Evolutionary conservation across 1,140 invertebrate genomes (phyloP).

Genomic region (Tachypleus tridentatus): DNA sequence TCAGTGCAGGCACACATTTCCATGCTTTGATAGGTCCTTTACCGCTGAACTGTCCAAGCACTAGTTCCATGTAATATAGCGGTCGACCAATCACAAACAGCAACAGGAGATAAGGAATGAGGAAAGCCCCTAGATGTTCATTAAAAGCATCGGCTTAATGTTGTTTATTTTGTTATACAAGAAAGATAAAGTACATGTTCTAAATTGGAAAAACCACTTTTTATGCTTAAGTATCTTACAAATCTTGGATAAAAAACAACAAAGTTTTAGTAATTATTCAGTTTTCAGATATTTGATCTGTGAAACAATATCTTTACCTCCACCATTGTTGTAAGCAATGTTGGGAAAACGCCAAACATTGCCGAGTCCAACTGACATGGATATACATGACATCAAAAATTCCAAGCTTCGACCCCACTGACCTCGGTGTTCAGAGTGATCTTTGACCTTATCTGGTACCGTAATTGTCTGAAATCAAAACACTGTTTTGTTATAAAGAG

Average conservation of each 20-base stretch:
- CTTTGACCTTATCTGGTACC: too few relatives aligned
- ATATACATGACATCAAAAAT: constrained; percentile 38
- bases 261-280: too few relatives aligned
- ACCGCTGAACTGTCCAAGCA: constrained; percentile 32
- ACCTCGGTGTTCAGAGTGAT: constrained; percentile 14
- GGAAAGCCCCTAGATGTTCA: constrained; percentile 37
- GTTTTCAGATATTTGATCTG: too few relatives aligned
- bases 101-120: constrained; percentile 44
- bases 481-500: too few relatives aligned
- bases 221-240: too few relatives aligned
- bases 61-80: constrained; percentile 40
- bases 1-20: constrained; percentile 26
- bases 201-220: too few relatives aligned
- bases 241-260: too few relatives aligned
- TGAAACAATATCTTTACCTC: constrained; percentile 22
- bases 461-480: too few relatives aligned
- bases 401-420: constrained; percentile 30
- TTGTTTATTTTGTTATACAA: background rate
- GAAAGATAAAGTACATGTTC: too few relatives aligned
- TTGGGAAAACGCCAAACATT: constrained; percentile 43
- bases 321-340: constrained; percentile 35
- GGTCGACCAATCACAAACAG: constrained; percentile 44
- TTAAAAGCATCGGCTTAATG: constrained; percentile 1
- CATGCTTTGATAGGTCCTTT: constrained; percentile 24
- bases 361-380: constrained; percentile 41